phyloP scores from a whole-genome alignment of 30 jellyfish, hydroid and myxozoan species.

The Chrysaora quinquecirrha region DNA sequence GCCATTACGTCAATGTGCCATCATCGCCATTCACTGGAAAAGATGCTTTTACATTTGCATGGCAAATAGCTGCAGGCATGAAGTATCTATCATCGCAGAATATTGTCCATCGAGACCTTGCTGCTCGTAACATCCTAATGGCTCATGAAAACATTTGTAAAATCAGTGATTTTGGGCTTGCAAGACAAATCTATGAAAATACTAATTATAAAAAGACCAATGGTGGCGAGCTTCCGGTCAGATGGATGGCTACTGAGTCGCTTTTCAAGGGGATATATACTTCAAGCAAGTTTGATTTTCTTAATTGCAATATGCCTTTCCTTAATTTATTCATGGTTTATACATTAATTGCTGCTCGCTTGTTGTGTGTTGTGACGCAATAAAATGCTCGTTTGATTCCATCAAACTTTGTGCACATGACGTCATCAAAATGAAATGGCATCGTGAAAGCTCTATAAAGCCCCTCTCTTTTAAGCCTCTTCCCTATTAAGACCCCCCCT shows the following conservation, averaged over 20 bases:
- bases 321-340: too few species aligned
- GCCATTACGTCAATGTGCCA: constrained; percentile 41
- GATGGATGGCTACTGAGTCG: constrained; percentile 94
- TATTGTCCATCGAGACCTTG: constrained; percentile 85
- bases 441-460: too few species aligned
- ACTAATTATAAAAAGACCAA: constrained; percentile 59
- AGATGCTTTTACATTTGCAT: constrained; percentile 73
- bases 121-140: constrained; percentile 81
- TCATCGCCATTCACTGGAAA: neutral
- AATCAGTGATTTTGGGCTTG: constrained; percentile 77
- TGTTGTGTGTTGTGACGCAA: too few species aligned
- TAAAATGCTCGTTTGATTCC: too few species aligned
- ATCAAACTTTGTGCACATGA: too few species aligned
- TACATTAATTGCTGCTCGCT: too few species aligned
- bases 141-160: constrained; percentile 93
- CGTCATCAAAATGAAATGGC: too few species aligned
- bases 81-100: constrained; percentile 72
- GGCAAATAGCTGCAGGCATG: constrained; percentile 98
- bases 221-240: constrained; percentile 82
- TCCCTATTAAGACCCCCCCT: too few species aligned
- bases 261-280: constrained; percentile 71
- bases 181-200: constrained; percentile 73
- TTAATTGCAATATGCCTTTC: too few species aligned
- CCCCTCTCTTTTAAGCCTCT: too few species aligned
- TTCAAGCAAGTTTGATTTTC: constrained; percentile 12